These are phyloP conservation scores for Alca torda DNA, from an alignment of 2,797 vertebrate species.

Conservation along the genomic window DNA sequence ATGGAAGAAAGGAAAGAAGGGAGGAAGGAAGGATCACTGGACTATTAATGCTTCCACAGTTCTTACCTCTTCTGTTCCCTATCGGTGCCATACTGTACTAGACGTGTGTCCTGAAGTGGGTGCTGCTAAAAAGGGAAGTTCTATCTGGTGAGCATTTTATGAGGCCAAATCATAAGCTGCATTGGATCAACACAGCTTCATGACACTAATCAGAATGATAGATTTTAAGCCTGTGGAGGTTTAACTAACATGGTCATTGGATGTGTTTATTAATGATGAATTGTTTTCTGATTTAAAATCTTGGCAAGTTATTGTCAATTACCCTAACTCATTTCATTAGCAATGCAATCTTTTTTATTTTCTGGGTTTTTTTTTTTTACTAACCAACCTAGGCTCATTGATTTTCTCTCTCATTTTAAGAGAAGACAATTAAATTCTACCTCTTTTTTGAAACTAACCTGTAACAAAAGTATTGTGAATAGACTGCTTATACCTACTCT, in stretches of 20 bases:
- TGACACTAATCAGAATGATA: neutral
- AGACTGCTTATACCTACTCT: neutral
- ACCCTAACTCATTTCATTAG: neutral
- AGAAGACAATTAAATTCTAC: neutral
- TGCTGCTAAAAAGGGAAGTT: neutral
- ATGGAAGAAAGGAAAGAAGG: neutral
- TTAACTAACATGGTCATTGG: neutral
- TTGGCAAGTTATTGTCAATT: neutral
- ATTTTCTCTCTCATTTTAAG: neutral
- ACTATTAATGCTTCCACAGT: neutral
- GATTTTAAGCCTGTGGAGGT: neutral
- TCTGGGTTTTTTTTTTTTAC: neutral
- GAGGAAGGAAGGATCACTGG: neutral
- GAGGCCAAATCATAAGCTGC: neutral
- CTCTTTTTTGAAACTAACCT: neutral
- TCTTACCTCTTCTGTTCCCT: neutral
- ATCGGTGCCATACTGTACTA: neutral
- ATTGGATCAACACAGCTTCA: neutral
- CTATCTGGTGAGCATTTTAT: neutral
- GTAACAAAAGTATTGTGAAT: neutral
- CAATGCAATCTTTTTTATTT: neutral
- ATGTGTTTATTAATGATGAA: neutral
- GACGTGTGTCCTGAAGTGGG: neutral
- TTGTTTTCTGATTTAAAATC: neutral
- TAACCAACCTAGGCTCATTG: neutral